These are phyloP conservation scores for Mus minutoides DNA, from an alignment of 2,797 vertebrate species.

Conservation along the genomic window DNA sequence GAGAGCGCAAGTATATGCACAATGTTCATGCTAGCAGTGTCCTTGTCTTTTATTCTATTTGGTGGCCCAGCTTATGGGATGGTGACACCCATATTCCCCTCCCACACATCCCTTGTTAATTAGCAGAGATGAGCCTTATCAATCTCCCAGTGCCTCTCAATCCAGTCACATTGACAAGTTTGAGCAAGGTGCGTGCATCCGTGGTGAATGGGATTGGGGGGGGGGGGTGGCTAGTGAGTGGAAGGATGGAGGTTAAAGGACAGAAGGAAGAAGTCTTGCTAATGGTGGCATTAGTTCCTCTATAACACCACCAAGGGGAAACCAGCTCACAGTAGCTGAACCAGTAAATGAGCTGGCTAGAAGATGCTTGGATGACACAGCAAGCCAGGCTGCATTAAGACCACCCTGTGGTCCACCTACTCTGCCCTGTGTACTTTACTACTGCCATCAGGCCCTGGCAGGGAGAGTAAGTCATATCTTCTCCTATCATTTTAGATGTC, in stretches of 20 bases:
- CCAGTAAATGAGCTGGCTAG: background rate
- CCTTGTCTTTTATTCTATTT: background rate
- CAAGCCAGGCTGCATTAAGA: too few relatives aligned
- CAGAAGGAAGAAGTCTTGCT: background rate
- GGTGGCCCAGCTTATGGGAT: background rate
- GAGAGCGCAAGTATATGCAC: background rate
- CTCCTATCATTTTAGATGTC: background rate
- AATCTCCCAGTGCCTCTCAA: background rate
- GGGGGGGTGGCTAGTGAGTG: too few relatives aligned
- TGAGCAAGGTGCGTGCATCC: background rate
- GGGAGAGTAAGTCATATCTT: fast-evolving
- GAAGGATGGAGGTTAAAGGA: background rate
- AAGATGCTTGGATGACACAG: background rate
- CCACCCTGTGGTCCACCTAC: fast-evolving
- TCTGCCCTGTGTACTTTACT: background rate
- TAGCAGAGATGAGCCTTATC: background rate
- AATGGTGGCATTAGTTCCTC: background rate
- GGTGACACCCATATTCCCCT: background rate
- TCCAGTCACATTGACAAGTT: background rate
- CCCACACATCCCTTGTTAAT: background rate
- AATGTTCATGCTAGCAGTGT: background rate
- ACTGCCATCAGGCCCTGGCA: too few relatives aligned
- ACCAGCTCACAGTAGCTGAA: too few relatives aligned
- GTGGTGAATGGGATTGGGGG: too few relatives aligned
- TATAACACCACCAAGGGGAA: fast-evolving